These are phyloP conservation scores for Fregetta grallaria DNA, from an alignment of 2,113 vertebrate genomes.

Conservation along the genomic window DNA sequence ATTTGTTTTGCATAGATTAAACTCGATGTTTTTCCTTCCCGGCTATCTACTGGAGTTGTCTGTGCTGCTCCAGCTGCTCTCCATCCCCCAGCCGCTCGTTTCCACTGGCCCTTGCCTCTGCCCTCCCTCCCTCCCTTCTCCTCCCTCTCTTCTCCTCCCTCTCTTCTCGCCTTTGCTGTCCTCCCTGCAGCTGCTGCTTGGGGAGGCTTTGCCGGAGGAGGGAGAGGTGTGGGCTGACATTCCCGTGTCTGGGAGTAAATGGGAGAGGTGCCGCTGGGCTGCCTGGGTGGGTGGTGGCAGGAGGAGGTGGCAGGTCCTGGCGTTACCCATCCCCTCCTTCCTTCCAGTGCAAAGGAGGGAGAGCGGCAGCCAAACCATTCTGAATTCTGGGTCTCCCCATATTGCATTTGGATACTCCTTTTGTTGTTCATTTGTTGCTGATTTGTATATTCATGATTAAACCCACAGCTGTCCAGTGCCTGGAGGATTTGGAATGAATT, in stretches of 20 bases:
- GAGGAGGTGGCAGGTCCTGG: neutral
- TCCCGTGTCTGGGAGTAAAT: neutral
- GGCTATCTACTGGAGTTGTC: accelerated
- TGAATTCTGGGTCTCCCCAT: accelerated
- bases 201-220: neutral
- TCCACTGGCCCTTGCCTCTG: neutral
- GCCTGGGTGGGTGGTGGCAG: neutral
- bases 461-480: conserved; percentile 25
- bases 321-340: neutral
- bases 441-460: conserved; percentile 50
- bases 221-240: neutral
- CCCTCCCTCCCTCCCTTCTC: neutral
- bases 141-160: neutral
- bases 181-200: neutral
- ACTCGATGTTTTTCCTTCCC: neutral
- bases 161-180: neutral
- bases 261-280: neutral
- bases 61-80: neutral
- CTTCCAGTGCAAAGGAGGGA: neutral
- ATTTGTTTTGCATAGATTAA: neutral
- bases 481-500: conserved; percentile 31
- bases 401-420: neutral
- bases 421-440: conserved; percentile 24
- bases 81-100: neutral
- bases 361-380: neutral